Evolutionary conservation across 1,140 invertebrate species (phyloP), one percentile per base, ranked within the genome.

Genomic region (Thaumatotibia leucotreta): DNA sequence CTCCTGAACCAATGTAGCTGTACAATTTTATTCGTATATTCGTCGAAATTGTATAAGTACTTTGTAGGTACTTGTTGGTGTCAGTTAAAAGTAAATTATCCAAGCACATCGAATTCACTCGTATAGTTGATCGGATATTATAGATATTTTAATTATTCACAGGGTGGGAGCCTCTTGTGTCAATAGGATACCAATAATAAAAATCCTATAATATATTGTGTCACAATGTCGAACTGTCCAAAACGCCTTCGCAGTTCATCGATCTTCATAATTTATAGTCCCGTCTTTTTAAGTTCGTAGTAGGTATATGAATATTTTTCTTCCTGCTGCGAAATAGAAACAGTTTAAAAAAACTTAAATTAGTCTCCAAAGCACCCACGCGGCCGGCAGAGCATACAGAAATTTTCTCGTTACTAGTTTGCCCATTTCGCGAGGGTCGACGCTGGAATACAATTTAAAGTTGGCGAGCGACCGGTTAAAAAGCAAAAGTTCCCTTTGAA

Each of bases 401-500:
- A 58, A 29, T 58, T 52, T 74, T 73, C 70, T 76, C 70, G 73
- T 76, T 77, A 76, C 73, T 83, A 82, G 79, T 84, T 83, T 78
- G 72, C 74, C 72, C 74, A 77, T 79, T 80, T 76, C 67, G 49
- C 66, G 65, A 73, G 75, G 72, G 68, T 74, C 70, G 69, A 78
- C 73, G 78, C 72, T 75, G 73, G 73, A 84, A 89, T 83, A 83
- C 83, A 86, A 88, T 89, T 89, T 86, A 89, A 89, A 86, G 74
- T 89, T 88, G 72, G 74, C 77, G 76, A 79, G 76, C 73, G 70
- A 76, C 79, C 83, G 83, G 85, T 86, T 87, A 85, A 85, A 88
- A 88, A 86, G 81, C 82, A 84, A 89, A 89, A 86, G 79, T 87
- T 86, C 68, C 72, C 67, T 79, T 77, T 75, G 75, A 80, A 82